Conservation (phyloP, 2,113 vertebrate species). For the Atherinomorus stipes region DNA sequence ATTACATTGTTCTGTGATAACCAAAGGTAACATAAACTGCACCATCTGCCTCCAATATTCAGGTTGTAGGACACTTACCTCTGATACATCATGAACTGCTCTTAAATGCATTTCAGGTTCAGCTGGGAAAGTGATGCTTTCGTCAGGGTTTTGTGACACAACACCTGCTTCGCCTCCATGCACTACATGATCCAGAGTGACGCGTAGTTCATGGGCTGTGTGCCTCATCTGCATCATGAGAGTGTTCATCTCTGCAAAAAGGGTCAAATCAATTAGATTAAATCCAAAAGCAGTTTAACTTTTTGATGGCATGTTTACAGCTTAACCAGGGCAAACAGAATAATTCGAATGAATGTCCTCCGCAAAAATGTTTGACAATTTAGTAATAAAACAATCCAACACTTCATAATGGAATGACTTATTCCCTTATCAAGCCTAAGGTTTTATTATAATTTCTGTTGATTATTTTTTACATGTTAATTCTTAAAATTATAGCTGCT, state of each 20-base stretch:
- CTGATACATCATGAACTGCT: slow-evolving; percentile 51
- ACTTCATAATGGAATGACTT: not conserved
- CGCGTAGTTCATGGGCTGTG: slow-evolving; percentile 76
- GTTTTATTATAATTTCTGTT: too few species aligned
- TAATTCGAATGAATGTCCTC: not conserved
- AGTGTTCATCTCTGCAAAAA: slow-evolving; percentile 78
- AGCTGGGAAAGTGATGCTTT: slow-evolving; percentile 53
- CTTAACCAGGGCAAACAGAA: not conserved
- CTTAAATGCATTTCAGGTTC: slow-evolving; percentile 62
- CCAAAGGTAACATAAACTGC: not conserved
- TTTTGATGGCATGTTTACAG: not conserved
- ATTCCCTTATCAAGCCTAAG: not conserved
- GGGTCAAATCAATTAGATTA: not conserved
- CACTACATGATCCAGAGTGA: slow-evolving; percentile 75
- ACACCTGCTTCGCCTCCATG: slow-evolving; percentile 57
- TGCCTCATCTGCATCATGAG: slow-evolving; percentile 83
- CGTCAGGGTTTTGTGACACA: slow-evolving; percentile 54
- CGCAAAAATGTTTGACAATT: not conserved
- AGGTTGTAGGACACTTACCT: slow-evolving; percentile 50
- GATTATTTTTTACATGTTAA: too few species aligned
- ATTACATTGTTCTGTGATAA: not conserved
- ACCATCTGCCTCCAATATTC: too few species aligned
- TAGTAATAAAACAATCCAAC: not conserved
- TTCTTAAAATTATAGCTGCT: too few species aligned
- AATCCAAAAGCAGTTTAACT: not conserved